Percentiles rank a stretch among this genome's conserved stretches.
Conservation (phyloP, 2,888 invertebrate species). For the Creontiades dilutus region DNA sequence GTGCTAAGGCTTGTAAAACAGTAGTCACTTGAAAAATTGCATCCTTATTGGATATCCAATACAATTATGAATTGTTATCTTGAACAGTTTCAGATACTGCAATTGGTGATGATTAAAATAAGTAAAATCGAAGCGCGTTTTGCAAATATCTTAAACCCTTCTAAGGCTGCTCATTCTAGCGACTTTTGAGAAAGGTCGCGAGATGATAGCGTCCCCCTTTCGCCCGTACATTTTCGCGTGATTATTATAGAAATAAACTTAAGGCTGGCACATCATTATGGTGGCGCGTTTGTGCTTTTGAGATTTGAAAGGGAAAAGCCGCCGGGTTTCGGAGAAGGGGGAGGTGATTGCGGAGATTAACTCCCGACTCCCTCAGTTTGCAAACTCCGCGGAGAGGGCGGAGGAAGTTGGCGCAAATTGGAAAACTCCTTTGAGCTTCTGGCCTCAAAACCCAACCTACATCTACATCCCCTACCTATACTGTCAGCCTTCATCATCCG, state of each 20-base stretch:
- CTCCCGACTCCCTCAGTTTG: constrained; percentile 62
- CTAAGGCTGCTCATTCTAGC: no score
- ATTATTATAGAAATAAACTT: background rate
- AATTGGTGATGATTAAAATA: no score
- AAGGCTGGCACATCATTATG: constrained; percentile 20
- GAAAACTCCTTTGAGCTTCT: constrained; percentile 68
- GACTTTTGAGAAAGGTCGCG: background rate
- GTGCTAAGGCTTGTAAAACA: no score
- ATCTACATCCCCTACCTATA: background rate
- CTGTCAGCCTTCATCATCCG: background rate
- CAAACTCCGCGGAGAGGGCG: constrained; percentile 53
- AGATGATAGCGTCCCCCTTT: background rate
- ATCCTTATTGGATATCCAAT: no score
- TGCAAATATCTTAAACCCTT: no score
- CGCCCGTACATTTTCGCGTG: background rate
- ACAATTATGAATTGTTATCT: no score
- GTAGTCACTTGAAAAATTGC: no score
- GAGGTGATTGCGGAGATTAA: constrained; percentile 70
- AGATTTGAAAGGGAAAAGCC: constrained; percentile 26
- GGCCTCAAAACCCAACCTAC: background rate
- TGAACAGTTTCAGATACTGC: no score
- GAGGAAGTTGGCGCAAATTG: constrained; percentile 70
- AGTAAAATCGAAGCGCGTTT: no score
- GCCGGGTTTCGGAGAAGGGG: background rate
- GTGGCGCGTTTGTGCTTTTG: constrained; percentile 16